phyloP scores from a whole-genome alignment of 2,113 vertebrate genomes.

The Galeopterus variegatus region DNA sequence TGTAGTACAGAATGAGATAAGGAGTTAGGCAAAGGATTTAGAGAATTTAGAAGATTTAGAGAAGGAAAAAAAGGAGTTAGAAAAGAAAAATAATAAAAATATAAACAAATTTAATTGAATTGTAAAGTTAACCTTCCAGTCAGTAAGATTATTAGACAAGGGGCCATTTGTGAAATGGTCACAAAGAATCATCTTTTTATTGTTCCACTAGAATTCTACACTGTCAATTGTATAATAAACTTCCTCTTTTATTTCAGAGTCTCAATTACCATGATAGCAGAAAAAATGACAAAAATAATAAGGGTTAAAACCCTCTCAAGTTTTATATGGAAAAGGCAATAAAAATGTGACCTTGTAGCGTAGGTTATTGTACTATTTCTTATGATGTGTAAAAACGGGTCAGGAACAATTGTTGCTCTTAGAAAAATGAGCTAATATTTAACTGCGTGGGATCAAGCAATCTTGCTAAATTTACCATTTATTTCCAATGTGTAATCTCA shows the following conservation, averaged over 20 bases:
- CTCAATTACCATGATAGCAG: not conserved
- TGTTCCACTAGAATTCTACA: slow-evolving; percentile 15
- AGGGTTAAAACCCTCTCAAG: not conserved
- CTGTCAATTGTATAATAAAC: not conserved
- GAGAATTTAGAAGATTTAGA: not conserved
- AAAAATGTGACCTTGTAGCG: not conserved
- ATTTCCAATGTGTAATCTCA: not conserved
- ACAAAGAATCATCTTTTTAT: not conserved
- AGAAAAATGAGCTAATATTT: slow-evolving; percentile 37
- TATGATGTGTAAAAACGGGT: not conserved
- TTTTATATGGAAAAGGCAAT: not conserved
- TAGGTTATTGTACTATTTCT: not conserved
- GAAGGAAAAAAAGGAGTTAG: not conserved
- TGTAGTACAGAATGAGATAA: not conserved
- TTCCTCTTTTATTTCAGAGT: not conserved
- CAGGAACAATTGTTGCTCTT: not conserved
- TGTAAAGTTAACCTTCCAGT: slow-evolving; percentile 27
- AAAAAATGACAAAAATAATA: not conserved
- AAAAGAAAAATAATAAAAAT: slow-evolving; percentile 19
- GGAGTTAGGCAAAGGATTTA: not conserved
- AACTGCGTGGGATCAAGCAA: not conserved
- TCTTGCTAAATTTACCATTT: slow-evolving; percentile 2
- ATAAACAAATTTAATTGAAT: not conserved
- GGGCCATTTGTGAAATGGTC: not conserved
- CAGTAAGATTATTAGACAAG: not conserved